Conservation (phyloP, 1,140 invertebrate species). For the Drosophila suzukii region DNA sequence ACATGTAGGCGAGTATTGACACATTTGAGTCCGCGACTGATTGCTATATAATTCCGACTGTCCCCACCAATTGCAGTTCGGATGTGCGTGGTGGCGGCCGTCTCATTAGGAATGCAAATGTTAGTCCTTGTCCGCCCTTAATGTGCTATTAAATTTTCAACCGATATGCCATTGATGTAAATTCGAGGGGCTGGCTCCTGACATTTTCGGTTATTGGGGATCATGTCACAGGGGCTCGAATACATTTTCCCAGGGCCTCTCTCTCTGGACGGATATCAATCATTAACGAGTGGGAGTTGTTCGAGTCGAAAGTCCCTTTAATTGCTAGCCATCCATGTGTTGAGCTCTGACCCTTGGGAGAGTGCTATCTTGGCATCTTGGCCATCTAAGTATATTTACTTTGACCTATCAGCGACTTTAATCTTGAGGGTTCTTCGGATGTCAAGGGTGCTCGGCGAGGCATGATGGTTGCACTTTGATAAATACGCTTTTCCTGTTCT, state of each 20-base stretch:
- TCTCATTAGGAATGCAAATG: constrained; percentile 71
- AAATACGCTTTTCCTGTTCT: constrained; percentile 37
- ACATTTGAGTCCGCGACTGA: constrained; percentile 55
- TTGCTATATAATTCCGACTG: constrained; percentile 75
- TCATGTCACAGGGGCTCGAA: constrained; percentile 10
- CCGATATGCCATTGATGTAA: constrained; percentile 52
- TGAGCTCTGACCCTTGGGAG: constrained; percentile 38
- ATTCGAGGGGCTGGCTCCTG: constrained; percentile 43
- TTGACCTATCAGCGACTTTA: constrained; percentile 34
- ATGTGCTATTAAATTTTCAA: constrained; percentile 65
- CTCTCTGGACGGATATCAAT: constrained; percentile 50
- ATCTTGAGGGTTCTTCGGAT: constrained; percentile 33
- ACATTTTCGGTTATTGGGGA: constrained; percentile 43
- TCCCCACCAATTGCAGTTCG: constrained; percentile 46
- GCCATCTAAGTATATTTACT: constrained; percentile 15
- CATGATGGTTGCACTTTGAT: constrained; percentile 43
- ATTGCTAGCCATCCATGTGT: constrained; percentile 38
- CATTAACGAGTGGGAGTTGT: constrained; percentile 40
- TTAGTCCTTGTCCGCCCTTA: constrained; percentile 53
- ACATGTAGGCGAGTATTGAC: constrained; percentile 33
- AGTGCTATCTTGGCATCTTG: constrained; percentile 31
- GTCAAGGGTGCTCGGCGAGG: constrained; percentile 33
- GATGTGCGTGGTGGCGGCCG: constrained; percentile 3
- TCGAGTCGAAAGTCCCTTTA: constrained; percentile 3
- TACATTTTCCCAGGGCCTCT: constrained; percentile 48